These are phyloP conservation scores for Panthera uncia DNA, from an alignment of 2,113 vertebrate species.

Conservation along the genomic window DNA sequence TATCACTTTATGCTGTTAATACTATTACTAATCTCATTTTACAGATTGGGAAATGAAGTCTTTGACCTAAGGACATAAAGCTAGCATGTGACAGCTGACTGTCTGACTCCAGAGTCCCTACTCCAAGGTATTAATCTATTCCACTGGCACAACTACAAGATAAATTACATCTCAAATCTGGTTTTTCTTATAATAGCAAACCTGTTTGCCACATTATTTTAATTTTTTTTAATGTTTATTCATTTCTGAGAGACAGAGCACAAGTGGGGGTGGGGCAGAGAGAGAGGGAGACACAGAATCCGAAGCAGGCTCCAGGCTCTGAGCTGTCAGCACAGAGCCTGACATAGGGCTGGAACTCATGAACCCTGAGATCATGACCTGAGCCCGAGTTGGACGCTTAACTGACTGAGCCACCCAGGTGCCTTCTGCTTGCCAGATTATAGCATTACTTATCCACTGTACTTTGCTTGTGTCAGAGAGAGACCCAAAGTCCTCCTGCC, in stretches of 20 bases:
- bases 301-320: no score
- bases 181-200: neutral
- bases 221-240: no score
- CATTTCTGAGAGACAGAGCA: no score
- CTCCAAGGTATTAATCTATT: neutral
- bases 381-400: no score
- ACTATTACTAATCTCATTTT: neutral
- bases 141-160: neutral
- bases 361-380: no score
- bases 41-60: neutral
- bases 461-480: neutral
- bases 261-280: no score
- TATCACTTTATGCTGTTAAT: neutral
- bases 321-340: no score
- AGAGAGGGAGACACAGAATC: no score
- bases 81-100: neutral
- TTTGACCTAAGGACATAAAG: neutral
- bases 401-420: no score
- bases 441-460: neutral
- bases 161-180: neutral
- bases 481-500: neutral
- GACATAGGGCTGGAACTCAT: no score
- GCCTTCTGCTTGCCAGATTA: neutral
- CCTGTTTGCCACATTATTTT: neutral
- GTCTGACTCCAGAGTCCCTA: neutral